Conservation (phyloP, 2,113 vertebrate species). For the Ictidomys tridecemlineatus region DNA sequence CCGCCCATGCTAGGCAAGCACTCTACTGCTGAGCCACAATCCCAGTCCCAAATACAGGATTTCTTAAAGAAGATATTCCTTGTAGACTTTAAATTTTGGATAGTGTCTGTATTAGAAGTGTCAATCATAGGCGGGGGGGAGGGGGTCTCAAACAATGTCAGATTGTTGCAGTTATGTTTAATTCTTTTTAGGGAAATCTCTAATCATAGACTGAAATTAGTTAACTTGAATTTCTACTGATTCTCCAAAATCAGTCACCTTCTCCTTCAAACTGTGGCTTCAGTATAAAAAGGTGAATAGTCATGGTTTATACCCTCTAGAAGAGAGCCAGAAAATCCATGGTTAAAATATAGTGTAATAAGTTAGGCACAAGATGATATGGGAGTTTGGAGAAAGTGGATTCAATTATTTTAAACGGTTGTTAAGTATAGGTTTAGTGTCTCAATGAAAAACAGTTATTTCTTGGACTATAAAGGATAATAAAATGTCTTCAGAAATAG, state of each 20-base stretch:
- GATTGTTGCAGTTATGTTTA: constrained; percentile 30
- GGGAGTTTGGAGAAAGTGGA: constrained; percentile 19
- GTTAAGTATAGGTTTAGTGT: constrained; percentile 1
- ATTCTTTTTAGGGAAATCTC: constrained; percentile 24
- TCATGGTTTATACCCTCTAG: background rate
- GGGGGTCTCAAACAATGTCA: constrained; percentile 38
- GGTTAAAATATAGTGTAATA: constrained; percentile 25
- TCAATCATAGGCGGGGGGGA: background rate
- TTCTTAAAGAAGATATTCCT: background rate
- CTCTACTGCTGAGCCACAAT: no score
- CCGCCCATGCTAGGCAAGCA: no score
- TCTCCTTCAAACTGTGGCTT: background rate
- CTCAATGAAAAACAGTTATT: background rate
- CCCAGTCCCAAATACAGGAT: no score
- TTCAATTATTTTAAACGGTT: background rate
- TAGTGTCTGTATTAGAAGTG: background rate
- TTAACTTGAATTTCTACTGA: constrained; percentile 50
- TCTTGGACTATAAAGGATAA: background rate
- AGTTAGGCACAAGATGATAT: background rate
- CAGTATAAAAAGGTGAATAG: no score
- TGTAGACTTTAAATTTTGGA: constrained; percentile 3
- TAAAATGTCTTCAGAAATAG: constrained; percentile 9
- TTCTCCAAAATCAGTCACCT: background rate
- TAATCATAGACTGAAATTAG: background rate
- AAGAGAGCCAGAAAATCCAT: constrained; percentile 47